phyloP scores from a whole-genome alignment of 2,888 invertebrate species.

The Chorisops tibialis region DNA sequence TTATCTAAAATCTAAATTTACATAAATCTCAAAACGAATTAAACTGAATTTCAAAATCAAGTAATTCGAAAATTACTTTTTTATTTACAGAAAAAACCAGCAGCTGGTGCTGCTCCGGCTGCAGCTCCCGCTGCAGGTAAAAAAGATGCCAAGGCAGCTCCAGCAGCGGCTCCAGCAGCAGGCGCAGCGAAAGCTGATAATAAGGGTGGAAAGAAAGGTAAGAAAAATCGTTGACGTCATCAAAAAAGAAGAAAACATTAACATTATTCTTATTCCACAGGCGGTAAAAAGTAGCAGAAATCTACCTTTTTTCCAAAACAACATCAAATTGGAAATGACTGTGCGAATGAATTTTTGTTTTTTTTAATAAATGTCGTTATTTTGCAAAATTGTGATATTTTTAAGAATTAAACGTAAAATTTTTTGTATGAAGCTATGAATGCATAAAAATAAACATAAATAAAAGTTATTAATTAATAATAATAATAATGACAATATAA shows the following conservation, averaged over 20 bases:
- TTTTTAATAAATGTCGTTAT: too few relatives aligned
- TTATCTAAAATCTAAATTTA: too few relatives aligned
- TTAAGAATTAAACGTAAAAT: slow-evolving; percentile 2
- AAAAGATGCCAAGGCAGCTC: slow-evolving; percentile 2
- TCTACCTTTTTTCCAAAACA: not conserved
- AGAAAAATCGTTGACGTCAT: slow-evolving; percentile 10
- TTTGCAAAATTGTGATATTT: slow-evolving; percentile 20
- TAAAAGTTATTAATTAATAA: slow-evolving; percentile 2
- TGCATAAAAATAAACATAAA: slow-evolving; percentile 22
- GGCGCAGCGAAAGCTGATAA: slow-evolving; percentile 41
- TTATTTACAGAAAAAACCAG: slow-evolving; percentile 14
- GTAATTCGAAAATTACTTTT: not conserved
- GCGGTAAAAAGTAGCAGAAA: slow-evolving; percentile 28
- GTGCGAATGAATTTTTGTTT: not conserved
- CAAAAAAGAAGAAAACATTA: slow-evolving; percentile 41
- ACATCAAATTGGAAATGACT: not conserved
- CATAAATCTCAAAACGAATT: too few relatives aligned
- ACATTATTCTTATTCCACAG: slow-evolving; percentile 18
- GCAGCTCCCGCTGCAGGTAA: not conserved
- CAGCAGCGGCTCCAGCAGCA: slow-evolving; percentile 34
- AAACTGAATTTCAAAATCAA: too few relatives aligned
- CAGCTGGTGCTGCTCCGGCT: slow-evolving; percentile 9
- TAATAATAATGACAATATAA: slow-evolving; percentile 3
- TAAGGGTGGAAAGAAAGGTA: slow-evolving; percentile 46
- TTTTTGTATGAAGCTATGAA: slow-evolving; percentile 5